phyloP scores from a whole-genome alignment of 2,113 vertebrate species.

The Antidorcas marsupialis region DNA sequence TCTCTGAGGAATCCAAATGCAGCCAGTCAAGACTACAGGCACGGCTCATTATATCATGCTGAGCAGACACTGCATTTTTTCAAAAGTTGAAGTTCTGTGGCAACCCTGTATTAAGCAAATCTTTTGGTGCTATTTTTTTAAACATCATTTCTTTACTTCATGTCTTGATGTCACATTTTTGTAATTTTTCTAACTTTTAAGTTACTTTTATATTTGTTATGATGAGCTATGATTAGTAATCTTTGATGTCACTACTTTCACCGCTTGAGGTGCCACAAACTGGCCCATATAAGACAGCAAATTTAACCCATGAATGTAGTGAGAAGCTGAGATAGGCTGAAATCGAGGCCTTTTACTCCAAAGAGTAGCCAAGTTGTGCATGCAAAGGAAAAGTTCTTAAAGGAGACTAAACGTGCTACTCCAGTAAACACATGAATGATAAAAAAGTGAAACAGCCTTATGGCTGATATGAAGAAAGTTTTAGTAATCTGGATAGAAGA shows the following conservation, averaged over 20 bases:
- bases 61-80: neutral
- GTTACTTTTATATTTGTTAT: neutral
- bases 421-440: neutral
- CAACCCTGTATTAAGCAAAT: neutral
- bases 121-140: neutral
- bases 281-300: neutral
- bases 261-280: neutral
- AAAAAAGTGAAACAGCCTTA: neutral
- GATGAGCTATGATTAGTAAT: neutral
- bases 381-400: neutral
- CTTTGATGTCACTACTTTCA: neutral
- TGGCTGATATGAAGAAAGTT: neutral
- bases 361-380: neutral
- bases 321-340: neutral
- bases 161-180: neutral
- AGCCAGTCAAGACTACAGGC: neutral
- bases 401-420: neutral
- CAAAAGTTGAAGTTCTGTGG: neutral
- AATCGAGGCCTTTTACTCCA: neutral
- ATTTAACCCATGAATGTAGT: neutral
- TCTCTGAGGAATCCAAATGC: conserved; percentile 1
- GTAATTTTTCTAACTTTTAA: neutral
- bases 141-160: neutral
- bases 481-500: neutral
- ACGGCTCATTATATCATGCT: neutral